A percentile compares a stretch with the other conserved stretches of the same genome.
phyloP scores from a whole-genome alignment of 2,113 vertebrate species.

The Genyomyrus donnyi region DNA sequence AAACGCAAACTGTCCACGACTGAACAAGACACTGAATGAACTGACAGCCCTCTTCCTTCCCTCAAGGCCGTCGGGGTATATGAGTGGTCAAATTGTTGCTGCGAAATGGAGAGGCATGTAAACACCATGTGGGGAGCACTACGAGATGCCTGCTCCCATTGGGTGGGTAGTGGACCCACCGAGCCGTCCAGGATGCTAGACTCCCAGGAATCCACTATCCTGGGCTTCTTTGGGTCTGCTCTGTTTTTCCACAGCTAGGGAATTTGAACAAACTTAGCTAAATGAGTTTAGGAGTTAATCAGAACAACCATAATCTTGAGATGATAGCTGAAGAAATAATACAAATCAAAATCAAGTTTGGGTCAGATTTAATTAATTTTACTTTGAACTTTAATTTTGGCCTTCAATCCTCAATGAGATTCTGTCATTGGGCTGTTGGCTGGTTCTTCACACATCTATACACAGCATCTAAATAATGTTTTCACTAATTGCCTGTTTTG shows the following conservation, averaged over 20 bases:
- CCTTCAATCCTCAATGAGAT: neutral
- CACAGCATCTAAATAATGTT: slow-evolving; percentile 60
- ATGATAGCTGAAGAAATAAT: neutral
- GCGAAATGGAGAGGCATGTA: neutral
- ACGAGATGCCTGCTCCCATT: neutral
- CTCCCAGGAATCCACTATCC: neutral
- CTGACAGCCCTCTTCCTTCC: neutral
- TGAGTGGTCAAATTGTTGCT: neutral
- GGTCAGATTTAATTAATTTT: neutral
- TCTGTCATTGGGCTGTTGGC: neutral
- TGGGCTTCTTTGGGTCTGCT: neutral
- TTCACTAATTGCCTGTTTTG: slow-evolving; percentile 67
- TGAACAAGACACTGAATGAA: neutral
- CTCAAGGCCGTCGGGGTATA: neutral
- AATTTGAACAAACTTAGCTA: neutral
- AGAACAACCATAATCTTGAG: neutral
- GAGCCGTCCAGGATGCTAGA: neutral
- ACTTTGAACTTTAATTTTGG: neutral
- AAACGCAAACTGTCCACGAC: neutral
- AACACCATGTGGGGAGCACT: neutral
- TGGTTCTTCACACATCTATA: slow-evolving; percentile 47
- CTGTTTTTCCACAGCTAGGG: neutral
- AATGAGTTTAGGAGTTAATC: neutral
- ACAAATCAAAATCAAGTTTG: neutral
- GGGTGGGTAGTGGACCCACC: neutral